phyloP scores from a whole-genome alignment of 2,113 vertebrate species.

The Sula dactylatra region DNA sequence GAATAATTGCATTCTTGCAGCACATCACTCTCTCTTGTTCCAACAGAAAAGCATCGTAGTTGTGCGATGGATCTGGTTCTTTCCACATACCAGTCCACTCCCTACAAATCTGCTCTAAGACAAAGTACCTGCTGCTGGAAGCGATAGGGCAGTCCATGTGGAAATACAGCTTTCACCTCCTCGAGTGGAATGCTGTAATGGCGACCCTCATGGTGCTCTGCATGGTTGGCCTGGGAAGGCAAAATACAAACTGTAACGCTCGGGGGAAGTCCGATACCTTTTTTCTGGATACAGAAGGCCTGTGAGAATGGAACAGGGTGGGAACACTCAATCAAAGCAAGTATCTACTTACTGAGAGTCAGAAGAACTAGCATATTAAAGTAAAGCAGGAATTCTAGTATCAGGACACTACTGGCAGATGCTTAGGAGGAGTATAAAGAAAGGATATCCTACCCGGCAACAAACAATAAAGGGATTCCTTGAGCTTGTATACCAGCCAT shows the following conservation, averaged over 20 bases:
- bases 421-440: neutral
- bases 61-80: neutral
- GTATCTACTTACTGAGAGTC: rapidly evolving
- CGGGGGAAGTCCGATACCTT: rapidly evolving
- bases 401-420: neutral
- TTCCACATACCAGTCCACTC: no score
- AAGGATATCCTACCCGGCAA: neutral
- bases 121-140: conserved; percentile 83
- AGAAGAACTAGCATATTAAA: neutral
- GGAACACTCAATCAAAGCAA: rapidly evolving
- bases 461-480: neutral
- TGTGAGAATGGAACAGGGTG: neutral
- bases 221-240: conserved; percentile 77
- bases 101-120: neutral
- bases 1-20: neutral
- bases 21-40: neutral
- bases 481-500: rapidly evolving
- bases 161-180: conserved; percentile 76
- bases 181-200: conserved; percentile 79
- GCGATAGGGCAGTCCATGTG: conserved; percentile 81
- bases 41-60: neutral
- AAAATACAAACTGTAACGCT: rapidly evolving
- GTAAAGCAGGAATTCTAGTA: neutral
- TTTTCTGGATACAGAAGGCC: neutral
- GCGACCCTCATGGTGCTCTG: conserved; percentile 77